These are phyloP conservation scores for Eumaeus atala DNA, from an alignment of 1,140 invertebrate genomes.

Conservation along the genomic window DNA sequence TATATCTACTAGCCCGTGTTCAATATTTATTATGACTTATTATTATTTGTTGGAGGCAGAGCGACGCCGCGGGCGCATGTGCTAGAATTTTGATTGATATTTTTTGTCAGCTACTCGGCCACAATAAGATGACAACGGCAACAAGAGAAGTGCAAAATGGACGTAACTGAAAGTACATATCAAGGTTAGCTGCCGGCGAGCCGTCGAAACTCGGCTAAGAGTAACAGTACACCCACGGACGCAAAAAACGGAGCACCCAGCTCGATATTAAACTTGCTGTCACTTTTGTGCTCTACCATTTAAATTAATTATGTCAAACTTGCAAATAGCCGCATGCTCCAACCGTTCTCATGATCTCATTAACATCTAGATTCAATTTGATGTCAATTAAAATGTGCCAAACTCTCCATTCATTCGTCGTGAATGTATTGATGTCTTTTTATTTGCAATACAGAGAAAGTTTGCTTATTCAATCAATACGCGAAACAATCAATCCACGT, in stretches of 20 bases:
- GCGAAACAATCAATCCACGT: conserved; percentile 2
- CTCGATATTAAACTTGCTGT: conserved; percentile 44
- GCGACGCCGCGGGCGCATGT: conserved; percentile 61
- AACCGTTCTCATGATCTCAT: conserved; percentile 31
- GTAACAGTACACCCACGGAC: conserved; percentile 56
- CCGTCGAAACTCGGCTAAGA: conserved; percentile 65
- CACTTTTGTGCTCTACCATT: conserved; percentile 55
- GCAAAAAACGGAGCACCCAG: conserved; percentile 55
- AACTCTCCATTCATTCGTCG: conserved; percentile 23
- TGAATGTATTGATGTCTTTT: not conserved
- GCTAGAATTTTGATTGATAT: conserved; percentile 74
- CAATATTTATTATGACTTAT: conserved; percentile 3
- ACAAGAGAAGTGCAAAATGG: conserved; percentile 70
- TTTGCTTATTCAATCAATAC: conserved; percentile 14
- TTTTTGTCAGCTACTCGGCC: conserved; percentile 68
- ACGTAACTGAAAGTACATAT: conserved; percentile 69
- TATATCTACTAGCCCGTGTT: too few species aligned
- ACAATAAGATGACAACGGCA: conserved; percentile 68
- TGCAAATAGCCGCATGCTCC: conserved; percentile 45
- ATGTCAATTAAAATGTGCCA: conserved; percentile 33
- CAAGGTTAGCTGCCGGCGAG: conserved; percentile 64
- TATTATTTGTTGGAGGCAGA: conserved; percentile 25
- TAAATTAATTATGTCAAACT: conserved; percentile 59
- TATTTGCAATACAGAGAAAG: conserved; percentile 29
- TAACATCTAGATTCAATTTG: conserved; percentile 55